Conservation (phyloP, 2,888 invertebrate genomes). For the Vandiemenella viatica region DNA sequence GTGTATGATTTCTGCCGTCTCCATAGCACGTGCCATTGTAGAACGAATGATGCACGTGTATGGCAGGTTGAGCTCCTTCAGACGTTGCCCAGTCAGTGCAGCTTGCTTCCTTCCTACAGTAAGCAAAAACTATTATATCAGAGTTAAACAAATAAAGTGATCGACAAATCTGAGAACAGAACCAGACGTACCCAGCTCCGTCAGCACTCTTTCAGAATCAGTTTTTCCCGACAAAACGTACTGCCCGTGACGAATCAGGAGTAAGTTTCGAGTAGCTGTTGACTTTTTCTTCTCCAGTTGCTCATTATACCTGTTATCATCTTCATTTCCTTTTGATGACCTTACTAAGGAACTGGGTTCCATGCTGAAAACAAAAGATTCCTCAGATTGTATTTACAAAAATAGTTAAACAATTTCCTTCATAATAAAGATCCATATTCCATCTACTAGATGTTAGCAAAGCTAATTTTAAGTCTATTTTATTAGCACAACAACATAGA, state of each 20-base stretch:
- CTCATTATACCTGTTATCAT: conserved; percentile 53
- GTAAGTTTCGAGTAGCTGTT: conserved; percentile 59
- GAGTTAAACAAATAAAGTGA: conserved; percentile 5
- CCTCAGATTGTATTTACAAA: too few species aligned
- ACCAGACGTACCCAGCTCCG: conserved; percentile 50
- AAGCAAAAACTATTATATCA: conserved; percentile 5
- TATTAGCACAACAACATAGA: too few species aligned
- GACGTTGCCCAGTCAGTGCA: conserved; percentile 53
- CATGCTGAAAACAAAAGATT: conserved; percentile 48
- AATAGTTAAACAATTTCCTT: too few species aligned
- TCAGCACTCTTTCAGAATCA: conserved; percentile 61
- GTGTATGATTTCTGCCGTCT: conserved; percentile 75
- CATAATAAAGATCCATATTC: too few species aligned
- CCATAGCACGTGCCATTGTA: conserved; percentile 84
- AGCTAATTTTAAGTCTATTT: too few species aligned
- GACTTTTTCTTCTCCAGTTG: conserved; percentile 44
- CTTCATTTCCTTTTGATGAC: conserved; percentile 38
- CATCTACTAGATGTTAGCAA: too few species aligned
- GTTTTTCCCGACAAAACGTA: conserved; percentile 59
- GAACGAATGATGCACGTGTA: conserved; percentile 71
- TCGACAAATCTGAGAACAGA: neutral
- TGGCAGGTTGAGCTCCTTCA: conserved; percentile 60
- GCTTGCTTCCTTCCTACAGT: conserved; percentile 69
- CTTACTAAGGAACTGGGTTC: conserved; percentile 56
- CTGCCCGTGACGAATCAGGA: conserved; percentile 90